Base-by-base conservation (phyloP, 2,113 vertebrate species). In the Myanophis thanlyinensis region DNA sequence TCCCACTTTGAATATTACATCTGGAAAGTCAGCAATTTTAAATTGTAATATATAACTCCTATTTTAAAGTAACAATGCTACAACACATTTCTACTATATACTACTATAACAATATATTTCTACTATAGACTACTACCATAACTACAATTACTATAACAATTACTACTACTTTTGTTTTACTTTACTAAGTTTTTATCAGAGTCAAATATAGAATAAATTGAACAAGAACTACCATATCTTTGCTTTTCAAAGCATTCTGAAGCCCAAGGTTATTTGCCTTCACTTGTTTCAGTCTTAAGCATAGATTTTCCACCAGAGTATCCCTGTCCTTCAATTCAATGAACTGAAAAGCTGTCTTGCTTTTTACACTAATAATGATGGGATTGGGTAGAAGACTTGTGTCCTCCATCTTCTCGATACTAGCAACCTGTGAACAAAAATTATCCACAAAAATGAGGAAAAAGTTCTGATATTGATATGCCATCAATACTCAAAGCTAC, bases 291-390 rank as follows among this genome's bases (percentile, higher is more conserved):
- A 99, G 97, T 44, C 98, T 96, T 89, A 90, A 73, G 35, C 97
- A 98, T 85, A 99, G 96, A 46, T 94, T 97, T 90, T 98, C 98
- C 94, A 99, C 98, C 96, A 99, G 96, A 94, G 93, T 95, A 2
- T 99, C 98, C 18, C 99, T 94, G 88, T 98, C 98, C 94, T 96
- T 97, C 93, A 99, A 97, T 94, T 99, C 98, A 40, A 99, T 99
- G 94, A 99, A 98, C 98, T 99, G 99, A 97, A 99, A 99, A 15
- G 99, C 99, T 59, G 96, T 98, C 96, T 99, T 98, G 46, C 98
- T 98, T 84, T 98, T 97, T 89, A 99, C 92, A 53, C 99, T 99
- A 92, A 99, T 94, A 12, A 99, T 99, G 94, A 99, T 98, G 3
- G 99, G 99, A 89, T 98, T 98, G 0, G 99, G 99, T 13, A 99